Base-by-base conservation (phyloP, 1,140 invertebrate species). In the Drosophila nannoptera region DNA sequence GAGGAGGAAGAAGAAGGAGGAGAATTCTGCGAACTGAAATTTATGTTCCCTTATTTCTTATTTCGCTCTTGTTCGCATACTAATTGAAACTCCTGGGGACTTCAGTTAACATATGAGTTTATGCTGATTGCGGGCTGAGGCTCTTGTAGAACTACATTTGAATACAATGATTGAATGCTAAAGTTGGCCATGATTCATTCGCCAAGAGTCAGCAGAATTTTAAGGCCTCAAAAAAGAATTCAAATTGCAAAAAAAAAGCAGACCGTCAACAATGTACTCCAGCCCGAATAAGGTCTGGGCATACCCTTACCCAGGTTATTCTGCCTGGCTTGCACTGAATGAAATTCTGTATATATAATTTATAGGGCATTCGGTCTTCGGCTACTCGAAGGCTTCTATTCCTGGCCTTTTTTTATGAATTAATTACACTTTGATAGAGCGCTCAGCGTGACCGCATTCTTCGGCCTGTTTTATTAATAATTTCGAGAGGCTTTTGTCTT, bases 81-180 rank as follows among this genome's bases (percentile, higher is more conserved):
- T 75, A 78, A 74, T 78, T 73, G 56, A 29, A 62, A 60, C 31
- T 72, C 73, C 46, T 69, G 49, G 56, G 52, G 31, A 55, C 60
- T 55, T 32, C 38, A 32, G 32, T 69, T 60, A 53, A 35, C 46
- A 31, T 56, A 77, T 40, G 54, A 52, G 54, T 48, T 66, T 76
- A 55, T 42, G 43, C 36, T 31, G 61, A 69, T 64, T 49, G 40
- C 48, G 46, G 38, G 52, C 35, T 29, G 52, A 49, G 38, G 32
- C 33, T 61, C 72, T 75, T 72, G 58, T 46, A 43, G 65, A 80
- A 63, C 56, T 31, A 7, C 65, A 80, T 76, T 81, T 73, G 43
- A 64, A 73, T 69, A 73, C 48, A 76, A 62, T 81, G 77, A 80
- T 80, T 81, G 77, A 80, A 65, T 46, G 73, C 14, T 46, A 35